Evolutionary conservation across 2,888 invertebrate genomes (phyloP).

Genomic region (Lymantria dispar): DNA sequence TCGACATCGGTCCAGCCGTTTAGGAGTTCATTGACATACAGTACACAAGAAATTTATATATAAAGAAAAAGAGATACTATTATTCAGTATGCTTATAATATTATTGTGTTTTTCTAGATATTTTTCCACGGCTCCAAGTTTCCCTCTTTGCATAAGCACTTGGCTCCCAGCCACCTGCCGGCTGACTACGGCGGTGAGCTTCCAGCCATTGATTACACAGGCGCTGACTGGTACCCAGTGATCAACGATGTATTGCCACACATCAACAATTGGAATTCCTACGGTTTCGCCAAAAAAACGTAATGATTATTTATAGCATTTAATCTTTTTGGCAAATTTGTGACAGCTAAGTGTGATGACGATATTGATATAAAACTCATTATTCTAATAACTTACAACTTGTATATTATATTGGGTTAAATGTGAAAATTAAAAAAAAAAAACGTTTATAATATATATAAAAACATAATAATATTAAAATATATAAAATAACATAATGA

Average conservation of each 20-base stretch:
- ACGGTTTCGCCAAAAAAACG: constrained; percentile 83
- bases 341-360: constrained; percentile 7
- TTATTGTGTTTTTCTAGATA: constrained; percentile 77
- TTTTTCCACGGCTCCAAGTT: constrained; percentile 93
- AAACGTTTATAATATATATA: no score
- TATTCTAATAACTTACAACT: background rate
- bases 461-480: no score
- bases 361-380: background rate
- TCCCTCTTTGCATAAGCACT: constrained; percentile 88
- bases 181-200: constrained; percentile 89
- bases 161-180: constrained; percentile 86
- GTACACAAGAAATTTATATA: no score
- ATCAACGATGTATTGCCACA: constrained; percentile 85
- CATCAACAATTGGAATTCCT: constrained; percentile 86
- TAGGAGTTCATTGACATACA: no score
- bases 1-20: no score
- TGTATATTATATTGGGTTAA: background rate
- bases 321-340: constrained; percentile 8
- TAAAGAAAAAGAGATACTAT: no score
- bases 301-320: constrained; percentile 30
- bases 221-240: constrained; percentile 89
- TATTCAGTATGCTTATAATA: background rate
- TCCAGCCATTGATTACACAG: constrained; percentile 89
- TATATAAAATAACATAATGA: no score
- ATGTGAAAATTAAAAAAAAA: no score